These are phyloP conservation scores for Ctenodactylus gundi DNA, from an alignment of 2,113 vertebrate genomes.

Conservation along the genomic window DNA sequence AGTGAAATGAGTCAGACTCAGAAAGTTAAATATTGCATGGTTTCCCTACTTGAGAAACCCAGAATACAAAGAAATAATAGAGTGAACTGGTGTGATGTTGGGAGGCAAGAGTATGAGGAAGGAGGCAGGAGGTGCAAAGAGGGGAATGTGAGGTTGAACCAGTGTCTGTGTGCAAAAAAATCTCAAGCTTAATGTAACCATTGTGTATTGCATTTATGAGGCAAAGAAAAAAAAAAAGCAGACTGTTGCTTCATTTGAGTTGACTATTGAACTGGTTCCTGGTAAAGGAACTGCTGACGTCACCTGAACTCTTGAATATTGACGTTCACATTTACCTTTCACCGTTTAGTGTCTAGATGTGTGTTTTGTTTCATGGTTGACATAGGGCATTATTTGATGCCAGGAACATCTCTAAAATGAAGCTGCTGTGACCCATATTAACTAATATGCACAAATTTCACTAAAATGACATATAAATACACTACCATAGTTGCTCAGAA, in stretches of 20 bases:
- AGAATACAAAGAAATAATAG: no score
- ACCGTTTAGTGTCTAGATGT: neutral
- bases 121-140: no score
- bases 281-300: neutral
- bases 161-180: no score
- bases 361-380: neutral
- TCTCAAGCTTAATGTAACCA: no score
- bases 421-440: neutral
- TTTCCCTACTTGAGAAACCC: no score
- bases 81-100: no score
- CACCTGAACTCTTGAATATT: neutral
- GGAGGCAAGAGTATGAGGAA: no score
- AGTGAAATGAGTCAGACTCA: no score
- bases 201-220: neutral
- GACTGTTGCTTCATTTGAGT: neutral
- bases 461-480: neutral
- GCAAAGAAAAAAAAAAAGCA: neutral
- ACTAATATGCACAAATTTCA: neutral
- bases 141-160: no score
- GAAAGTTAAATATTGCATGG: no score
- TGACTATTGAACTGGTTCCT: neutral
- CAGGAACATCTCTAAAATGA: neutral
- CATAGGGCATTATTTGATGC: neutral
- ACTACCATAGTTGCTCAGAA: neutral
- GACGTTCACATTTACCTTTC: neutral